Conservation (phyloP, 2,888 invertebrate species). For the Fissipunctia ypsillon region DNA sequence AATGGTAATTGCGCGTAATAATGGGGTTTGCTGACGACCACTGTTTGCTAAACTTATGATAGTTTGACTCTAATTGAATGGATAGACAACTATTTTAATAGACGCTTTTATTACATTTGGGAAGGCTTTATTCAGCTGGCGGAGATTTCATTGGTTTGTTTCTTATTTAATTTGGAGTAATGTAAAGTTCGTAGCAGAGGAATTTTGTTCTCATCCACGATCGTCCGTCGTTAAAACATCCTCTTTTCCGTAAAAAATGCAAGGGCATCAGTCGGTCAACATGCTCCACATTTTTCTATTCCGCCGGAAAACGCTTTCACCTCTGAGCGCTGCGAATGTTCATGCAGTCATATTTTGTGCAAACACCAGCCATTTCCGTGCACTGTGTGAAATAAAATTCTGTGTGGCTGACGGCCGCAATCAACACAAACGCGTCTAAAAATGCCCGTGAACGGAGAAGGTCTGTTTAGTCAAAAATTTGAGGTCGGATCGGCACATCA, state of each 20-base stretch:
- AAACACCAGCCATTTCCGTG: constrained; percentile 56
- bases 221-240: background rate
- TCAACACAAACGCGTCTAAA: constrained; percentile 64
- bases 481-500: constrained; percentile 73
- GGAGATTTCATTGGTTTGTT: constrained; percentile 10
- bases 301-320: constrained; percentile 17
- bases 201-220: background rate
- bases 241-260: constrained; percentile 31
- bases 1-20: constrained; percentile 37
- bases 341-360: constrained; percentile 51
- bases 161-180: background rate
- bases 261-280: constrained; percentile 33
- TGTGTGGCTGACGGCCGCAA: constrained; percentile 45
- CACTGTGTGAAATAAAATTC: constrained; percentile 49
- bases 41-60: constrained; percentile 43
- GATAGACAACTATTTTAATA: constrained; percentile 50
- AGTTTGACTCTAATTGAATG: constrained; percentile 39
- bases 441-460: constrained; percentile 59
- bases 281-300: constrained; percentile 49
- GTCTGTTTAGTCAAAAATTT: constrained; percentile 76
- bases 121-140: constrained; percentile 5
- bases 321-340: constrained; percentile 22
- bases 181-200: background rate
- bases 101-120: constrained; percentile 10
- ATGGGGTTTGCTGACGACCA: constrained; percentile 44